phyloP scores from a whole-genome alignment of 2,888 invertebrate genomes.

The Dasysyrphus tricinctus region DNA sequence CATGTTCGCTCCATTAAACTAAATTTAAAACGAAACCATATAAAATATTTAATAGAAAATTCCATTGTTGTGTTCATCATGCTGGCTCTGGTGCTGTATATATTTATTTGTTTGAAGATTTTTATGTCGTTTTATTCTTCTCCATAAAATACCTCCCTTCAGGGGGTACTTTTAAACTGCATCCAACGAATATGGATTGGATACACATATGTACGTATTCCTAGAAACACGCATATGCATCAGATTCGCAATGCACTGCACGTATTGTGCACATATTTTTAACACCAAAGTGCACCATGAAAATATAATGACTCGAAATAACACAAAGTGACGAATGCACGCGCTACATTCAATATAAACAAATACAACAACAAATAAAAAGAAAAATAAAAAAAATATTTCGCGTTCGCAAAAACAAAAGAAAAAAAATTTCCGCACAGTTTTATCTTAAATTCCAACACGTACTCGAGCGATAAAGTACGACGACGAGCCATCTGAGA shows the following conservation, averaged over 20 bases:
- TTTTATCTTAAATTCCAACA: constrained; percentile 73
- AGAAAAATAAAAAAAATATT: constrained; percentile 20
- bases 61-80: constrained; percentile 1
- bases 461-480: constrained; percentile 65
- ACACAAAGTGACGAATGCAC: constrained; percentile 69
- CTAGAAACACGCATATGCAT: neutral
- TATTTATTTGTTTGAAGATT: neutral
- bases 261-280: constrained; percentile 30
- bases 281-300: constrained; percentile 66
- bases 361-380: constrained; percentile 28
- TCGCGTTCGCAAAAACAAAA: constrained; percentile 4
- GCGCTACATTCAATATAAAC: constrained; percentile 57
- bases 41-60: constrained; percentile 53
- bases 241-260: neutral
- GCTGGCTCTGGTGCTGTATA: neutral
- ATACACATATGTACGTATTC: neutral
- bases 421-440: constrained; percentile 45
- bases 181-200: neutral
- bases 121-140: constrained; percentile 9
- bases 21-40: constrained; percentile 45
- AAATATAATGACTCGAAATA: constrained; percentile 66
- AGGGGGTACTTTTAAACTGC: constrained; percentile 13
- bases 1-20: constrained; percentile 63
- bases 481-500: neutral
- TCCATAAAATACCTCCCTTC: constrained; percentile 16